Evolutionary conservation across 2,113 vertebrate genomes (phyloP).

Genomic region (Micromys minutus): DNA sequence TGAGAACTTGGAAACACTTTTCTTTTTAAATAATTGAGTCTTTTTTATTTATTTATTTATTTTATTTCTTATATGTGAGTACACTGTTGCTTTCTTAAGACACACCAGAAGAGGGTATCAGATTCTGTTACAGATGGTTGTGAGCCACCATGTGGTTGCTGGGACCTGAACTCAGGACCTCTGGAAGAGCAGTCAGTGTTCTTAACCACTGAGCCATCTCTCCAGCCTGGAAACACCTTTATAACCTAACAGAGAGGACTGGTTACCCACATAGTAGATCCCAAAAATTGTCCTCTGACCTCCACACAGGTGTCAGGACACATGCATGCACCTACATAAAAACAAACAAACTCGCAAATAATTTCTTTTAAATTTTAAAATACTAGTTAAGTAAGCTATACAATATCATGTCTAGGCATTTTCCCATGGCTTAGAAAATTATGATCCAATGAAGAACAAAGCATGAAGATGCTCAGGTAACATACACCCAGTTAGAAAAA

Average conservation of each 20-base stretch:
- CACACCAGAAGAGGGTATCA: no score
- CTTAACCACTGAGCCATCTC: no score
- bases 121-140: no score
- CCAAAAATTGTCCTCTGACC: neutral
- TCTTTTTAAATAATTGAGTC: no score
- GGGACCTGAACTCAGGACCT: no score
- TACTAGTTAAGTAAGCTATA: neutral
- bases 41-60: no score
- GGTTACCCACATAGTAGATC: no score
- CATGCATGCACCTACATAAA: neutral
- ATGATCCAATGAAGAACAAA: neutral
- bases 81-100: no score
- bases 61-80: no score
- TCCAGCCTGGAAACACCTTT: no score
- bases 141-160: no score
- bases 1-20: conserved; percentile 12
- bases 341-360: neutral
- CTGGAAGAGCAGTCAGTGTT: no score
- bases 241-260: neutral
- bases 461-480: neutral
- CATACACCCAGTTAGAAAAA: neutral
- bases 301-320: neutral
- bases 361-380: neutral
- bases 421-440: conserved; percentile 47
- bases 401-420: neutral